Evolutionary conservation across 2,113 vertebrate species (phyloP).

Genomic region (Fregetta grallaria): DNA sequence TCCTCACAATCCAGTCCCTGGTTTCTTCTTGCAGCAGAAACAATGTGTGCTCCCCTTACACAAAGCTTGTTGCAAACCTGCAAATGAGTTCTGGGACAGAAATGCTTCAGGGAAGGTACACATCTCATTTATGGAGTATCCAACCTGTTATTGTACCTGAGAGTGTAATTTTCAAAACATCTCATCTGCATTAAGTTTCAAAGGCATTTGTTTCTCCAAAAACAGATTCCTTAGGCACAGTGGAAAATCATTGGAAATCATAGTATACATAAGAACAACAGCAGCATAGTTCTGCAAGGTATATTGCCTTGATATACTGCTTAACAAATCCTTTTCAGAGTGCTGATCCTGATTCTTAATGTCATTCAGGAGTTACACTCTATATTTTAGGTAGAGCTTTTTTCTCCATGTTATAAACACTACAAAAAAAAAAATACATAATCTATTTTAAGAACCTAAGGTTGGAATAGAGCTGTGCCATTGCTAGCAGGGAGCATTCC

Average conservation of each 20-base stretch:
- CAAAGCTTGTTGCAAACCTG: background rate
- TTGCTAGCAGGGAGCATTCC: background rate
- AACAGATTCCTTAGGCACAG: background rate
- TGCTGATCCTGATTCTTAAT: background rate
- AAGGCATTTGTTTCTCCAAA: background rate
- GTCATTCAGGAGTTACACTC: background rate
- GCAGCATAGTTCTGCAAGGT: background rate
- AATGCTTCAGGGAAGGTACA: background rate
- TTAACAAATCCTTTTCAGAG: background rate
- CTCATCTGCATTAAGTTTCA: background rate
- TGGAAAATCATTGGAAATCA: background rate
- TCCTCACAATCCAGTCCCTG: background rate
- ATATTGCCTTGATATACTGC: background rate
- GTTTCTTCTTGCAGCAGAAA: background rate
- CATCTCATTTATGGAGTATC: background rate
- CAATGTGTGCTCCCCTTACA: background rate
- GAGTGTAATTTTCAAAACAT: background rate
- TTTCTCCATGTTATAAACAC: background rate
- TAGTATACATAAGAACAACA: background rate
- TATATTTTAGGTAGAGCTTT: background rate
- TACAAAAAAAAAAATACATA: background rate
- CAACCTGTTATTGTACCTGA: background rate
- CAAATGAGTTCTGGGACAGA: background rate
- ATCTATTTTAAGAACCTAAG: background rate
- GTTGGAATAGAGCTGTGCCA: background rate